Evolutionary conservation across 2,888 invertebrate genomes (phyloP).

Genomic region (Horisme vitalbata): DNA sequence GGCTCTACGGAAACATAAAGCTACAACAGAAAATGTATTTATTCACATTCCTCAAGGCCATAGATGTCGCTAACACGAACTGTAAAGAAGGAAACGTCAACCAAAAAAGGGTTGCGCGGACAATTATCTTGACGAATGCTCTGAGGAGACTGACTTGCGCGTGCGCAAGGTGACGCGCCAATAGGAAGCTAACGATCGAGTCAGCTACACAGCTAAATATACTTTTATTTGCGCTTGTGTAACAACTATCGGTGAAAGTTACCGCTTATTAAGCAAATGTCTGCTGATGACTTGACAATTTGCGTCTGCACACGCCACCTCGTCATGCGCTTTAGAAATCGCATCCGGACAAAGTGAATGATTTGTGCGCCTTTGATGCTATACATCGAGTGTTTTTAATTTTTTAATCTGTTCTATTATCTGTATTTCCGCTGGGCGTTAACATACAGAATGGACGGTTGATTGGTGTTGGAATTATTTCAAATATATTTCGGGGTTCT

Average conservation of each 20-base stretch:
- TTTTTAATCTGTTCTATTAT: slow-evolving; percentile 16
- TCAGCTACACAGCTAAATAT: slow-evolving; percentile 53
- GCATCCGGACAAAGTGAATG: slow-evolving; percentile 22
- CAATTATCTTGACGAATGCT: slow-evolving; percentile 78
- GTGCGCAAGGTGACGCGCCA: slow-evolving; percentile 54
- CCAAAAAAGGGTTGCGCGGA: slow-evolving; percentile 61
- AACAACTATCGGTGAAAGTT: slow-evolving; percentile 37
- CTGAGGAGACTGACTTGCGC: slow-evolving; percentile 52
- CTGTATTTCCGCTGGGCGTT: slow-evolving; percentile 9
- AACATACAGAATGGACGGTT: neutral
- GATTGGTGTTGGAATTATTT: slow-evolving; percentile 11
- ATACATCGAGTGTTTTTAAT: slow-evolving; percentile 13
- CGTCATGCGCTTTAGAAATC: slow-evolving; percentile 25
- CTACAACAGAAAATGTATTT: slow-evolving; percentile 23
- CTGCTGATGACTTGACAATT: slow-evolving; percentile 36
- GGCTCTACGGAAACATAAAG: slow-evolving; percentile 42
- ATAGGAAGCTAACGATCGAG: slow-evolving; percentile 65
- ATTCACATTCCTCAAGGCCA: slow-evolving; percentile 29
- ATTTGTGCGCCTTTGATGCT: slow-evolving; percentile 9
- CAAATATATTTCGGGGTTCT: slow-evolving; percentile 9
- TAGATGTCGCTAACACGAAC: slow-evolving; percentile 24
- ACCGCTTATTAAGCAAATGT: slow-evolving; percentile 28
- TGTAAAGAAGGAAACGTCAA: slow-evolving; percentile 67
- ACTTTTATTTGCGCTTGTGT: slow-evolving; percentile 45
- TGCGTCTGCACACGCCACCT: slow-evolving; percentile 17